These are phyloP conservation scores for Xiphophorus couchianus DNA, from an alignment of 2,113 vertebrate genomes.

Conservation along the genomic window DNA sequence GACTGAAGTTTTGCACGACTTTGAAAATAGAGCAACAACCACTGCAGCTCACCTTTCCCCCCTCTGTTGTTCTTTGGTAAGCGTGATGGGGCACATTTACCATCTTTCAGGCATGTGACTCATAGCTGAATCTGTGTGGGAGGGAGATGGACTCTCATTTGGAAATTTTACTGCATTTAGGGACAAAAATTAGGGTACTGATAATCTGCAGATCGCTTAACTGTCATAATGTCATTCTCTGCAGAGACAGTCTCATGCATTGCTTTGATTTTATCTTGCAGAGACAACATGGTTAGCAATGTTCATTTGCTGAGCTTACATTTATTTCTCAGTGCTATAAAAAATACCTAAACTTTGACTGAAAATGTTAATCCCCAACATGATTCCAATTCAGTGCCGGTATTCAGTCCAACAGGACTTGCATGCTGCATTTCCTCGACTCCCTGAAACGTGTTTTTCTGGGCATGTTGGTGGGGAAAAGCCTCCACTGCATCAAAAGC, in stretches of 20 bases:
- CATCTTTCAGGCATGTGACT: background rate
- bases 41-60: background rate
- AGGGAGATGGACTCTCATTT: background rate
- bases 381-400: background rate
- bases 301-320: background rate
- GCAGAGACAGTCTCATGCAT: background rate
- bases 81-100: background rate
- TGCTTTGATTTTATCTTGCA: background rate
- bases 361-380: background rate
- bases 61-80: background rate
- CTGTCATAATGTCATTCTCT: background rate
- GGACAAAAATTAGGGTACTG: background rate
- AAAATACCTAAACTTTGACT: background rate
- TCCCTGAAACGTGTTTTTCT: background rate
- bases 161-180: background rate
- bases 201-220: background rate
- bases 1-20: background rate
- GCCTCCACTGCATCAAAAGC: background rate
- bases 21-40: background rate
- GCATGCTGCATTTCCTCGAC: background rate
- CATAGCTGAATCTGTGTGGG: slow-evolving; percentile 9
- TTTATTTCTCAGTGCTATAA: background rate
- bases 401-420: too few species aligned
- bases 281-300: background rate
- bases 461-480: slow-evolving; percentile 36